Percentiles rank a stretch among this genome's conserved stretches.
Evolutionary conservation across 53 echinoderm and acorn worm species (phyloP).

Genomic region (Arbacia lixula): DNA sequence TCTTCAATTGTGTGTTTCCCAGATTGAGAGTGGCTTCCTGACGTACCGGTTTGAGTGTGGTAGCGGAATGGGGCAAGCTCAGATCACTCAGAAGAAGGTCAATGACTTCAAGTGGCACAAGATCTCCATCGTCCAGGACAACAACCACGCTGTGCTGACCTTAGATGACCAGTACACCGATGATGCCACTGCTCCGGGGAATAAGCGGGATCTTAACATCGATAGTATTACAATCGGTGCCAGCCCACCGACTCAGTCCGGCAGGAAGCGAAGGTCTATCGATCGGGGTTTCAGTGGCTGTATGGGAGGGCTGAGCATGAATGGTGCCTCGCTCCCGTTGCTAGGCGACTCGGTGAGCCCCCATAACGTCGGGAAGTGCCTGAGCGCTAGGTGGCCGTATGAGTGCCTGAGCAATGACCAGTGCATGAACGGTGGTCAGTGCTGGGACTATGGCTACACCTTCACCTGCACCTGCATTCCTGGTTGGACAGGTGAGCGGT

Average conservation of each 20-base stretch:
- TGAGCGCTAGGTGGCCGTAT: slow-evolving; percentile 43
- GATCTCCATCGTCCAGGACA: slow-evolving; percentile 71
- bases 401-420: slow-evolving; percentile 66
- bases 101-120: slow-evolving; percentile 92
- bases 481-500: slow-evolving; percentile 77
- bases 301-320: slow-evolving; percentile 84
- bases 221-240: slow-evolving; percentile 83
- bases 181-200: slow-evolving; percentile 79
- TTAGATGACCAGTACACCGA: slow-evolving; percentile 77
- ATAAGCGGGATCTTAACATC: slow-evolving; percentile 85
- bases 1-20: no score
- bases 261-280: slow-evolving; percentile 39
- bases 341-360: slow-evolving; percentile 78
- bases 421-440: slow-evolving; percentile 80
- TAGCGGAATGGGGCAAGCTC: slow-evolving; percentile 79
- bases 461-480: slow-evolving; percentile 76
- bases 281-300: slow-evolving; percentile 83
- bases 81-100: slow-evolving; percentile 70
- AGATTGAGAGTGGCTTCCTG: slow-evolving; percentile 81
- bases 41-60: slow-evolving; percentile 86
- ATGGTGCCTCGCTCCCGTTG: slow-evolving; percentile 72
- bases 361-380: slow-evolving; percentile 73
- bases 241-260: slow-evolving; percentile 19
- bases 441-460: slow-evolving; percentile 78
- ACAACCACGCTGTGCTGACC: slow-evolving; percentile 79